Percentiles rank a stretch among this genome's conserved stretches.
phyloP scores from a whole-genome alignment of 2,888 invertebrate species.

The Catocala fraxini region DNA sequence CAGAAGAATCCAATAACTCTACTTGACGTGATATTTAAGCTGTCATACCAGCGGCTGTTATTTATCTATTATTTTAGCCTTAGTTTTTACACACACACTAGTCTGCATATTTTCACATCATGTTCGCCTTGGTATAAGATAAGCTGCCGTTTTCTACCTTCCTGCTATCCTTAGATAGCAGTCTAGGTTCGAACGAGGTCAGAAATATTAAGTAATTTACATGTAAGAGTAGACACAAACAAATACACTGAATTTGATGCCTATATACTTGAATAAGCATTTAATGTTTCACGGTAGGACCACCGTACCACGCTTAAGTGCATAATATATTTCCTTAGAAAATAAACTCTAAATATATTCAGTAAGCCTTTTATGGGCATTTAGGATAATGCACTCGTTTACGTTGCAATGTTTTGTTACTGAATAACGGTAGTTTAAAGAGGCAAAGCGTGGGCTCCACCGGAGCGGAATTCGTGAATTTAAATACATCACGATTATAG shows the following conservation, averaged over 20 bases:
- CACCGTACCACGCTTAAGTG: slow-evolving; percentile 26
- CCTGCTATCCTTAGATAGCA: slow-evolving; percentile 18
- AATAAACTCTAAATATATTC: slow-evolving; percentile 56
- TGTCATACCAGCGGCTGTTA: too few relatives aligned
- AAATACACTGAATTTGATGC: slow-evolving; percentile 8
- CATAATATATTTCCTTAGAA: slow-evolving; percentile 46
- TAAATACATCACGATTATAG: slow-evolving; percentile 44
- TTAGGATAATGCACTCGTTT: slow-evolving; percentile 71
- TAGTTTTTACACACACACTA: neutral
- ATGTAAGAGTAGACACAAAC: neutral
- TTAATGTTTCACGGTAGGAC: slow-evolving; percentile 11
- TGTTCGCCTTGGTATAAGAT: slow-evolving; percentile 23
- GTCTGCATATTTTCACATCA: slow-evolving; percentile 14
- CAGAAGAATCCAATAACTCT: too few relatives aligned
- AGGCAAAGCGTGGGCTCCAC: slow-evolving; percentile 52
- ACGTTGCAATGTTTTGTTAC: slow-evolving; percentile 64
- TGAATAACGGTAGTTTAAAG: slow-evolving; percentile 57
- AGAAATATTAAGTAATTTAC: neutral
- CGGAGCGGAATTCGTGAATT: slow-evolving; percentile 55
- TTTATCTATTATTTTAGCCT: too few relatives aligned
- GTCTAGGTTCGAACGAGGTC: slow-evolving; percentile 5
- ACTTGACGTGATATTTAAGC: too few relatives aligned
- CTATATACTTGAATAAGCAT: slow-evolving; percentile 1
- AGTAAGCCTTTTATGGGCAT: slow-evolving; percentile 63
- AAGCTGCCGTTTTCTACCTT: slow-evolving; percentile 14